These are phyloP conservation scores for Cetoscarus ocellatus DNA, from an alignment of 2,797 vertebrate genomes.

Conservation along the genomic window DNA sequence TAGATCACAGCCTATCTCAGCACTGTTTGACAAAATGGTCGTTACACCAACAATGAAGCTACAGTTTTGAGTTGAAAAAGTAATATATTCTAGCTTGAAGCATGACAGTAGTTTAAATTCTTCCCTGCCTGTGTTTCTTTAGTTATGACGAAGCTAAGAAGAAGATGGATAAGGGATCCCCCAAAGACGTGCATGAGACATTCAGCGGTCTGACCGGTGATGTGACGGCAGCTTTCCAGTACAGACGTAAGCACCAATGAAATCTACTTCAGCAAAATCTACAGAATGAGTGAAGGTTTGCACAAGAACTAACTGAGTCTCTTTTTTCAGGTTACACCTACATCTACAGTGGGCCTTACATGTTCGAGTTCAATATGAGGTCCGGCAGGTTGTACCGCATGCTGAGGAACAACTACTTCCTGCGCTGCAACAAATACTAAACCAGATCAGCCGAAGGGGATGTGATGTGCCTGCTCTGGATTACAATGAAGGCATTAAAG, in stretches of 20 bases:
- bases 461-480: not conserved
- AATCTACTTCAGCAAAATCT: not conserved
- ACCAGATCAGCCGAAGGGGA: not conserved
- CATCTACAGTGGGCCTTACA: slow-evolving; percentile 72
- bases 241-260: slow-evolving; percentile 75
- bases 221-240: slow-evolving; percentile 87
- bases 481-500: slow-evolving; percentile 12
- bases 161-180: slow-evolving; percentile 83
- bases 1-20: no score
- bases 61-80: no score
- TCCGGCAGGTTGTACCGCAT: slow-evolving; percentile 43
- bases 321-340: slow-evolving; percentile 70
- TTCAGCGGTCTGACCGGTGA: slow-evolving; percentile 81
- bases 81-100: no score
- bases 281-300: not conserved
- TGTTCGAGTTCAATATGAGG: slow-evolving; percentile 67
- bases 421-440: slow-evolving; percentile 73
- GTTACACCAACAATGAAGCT: no score
- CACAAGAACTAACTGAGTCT: slow-evolving; percentile 11
- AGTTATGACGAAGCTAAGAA: slow-evolving; percentile 87
- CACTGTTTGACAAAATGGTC: no score
- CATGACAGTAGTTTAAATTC: no score
- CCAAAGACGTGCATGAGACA: slow-evolving; percentile 64
- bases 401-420: slow-evolving; percentile 71
- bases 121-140: slow-evolving; percentile 17